Base-by-base conservation (phyloP, 1,140 invertebrate genomes). In the Drosophila sechellia region DNA sequence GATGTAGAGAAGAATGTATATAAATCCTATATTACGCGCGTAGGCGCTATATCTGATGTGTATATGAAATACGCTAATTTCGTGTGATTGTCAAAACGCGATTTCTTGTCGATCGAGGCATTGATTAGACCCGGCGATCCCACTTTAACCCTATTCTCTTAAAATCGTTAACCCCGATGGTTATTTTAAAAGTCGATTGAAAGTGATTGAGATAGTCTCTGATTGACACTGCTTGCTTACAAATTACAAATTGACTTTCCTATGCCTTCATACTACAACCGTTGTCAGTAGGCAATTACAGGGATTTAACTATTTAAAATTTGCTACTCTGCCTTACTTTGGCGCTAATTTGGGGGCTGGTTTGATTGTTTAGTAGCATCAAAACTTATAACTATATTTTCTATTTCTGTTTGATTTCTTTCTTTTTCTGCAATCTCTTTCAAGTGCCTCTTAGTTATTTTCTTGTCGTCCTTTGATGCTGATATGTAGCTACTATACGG, bases 31-130 rank as follows among this genome's bases (percentile, higher is more conserved):
- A 73, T 48, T 50, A 60, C 60, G 61, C 59, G 35, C 55, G 56
- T 50, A 49, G 53, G 54, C 57, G 64, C 55, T 65, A 54, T 59
- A 46, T 63, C 48, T 56, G 56, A 55, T 76, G 39, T 69, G 65
- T 61, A 56, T 87, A 59, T 75, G 68, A 65, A 79, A 87, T 89
- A 91, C 81, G 90, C 90, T 91, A 90, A 90, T 90, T 86, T 91
- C 77, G 79, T 68, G 68, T 92, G 91, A 92, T 92, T 92, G 91
- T 92, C 91, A 91, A 92, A 92, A 92, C 91, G 91, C 91, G 81
- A 81, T 74, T 78, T 92, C 90, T 91, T 91, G 87, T 91, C 84
- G 77, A 71, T 81, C 69, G 69, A 72, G 77, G 78, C 73, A 68
- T 84, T 81, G 55, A 69, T 55, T 79, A 60, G 37, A 40, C 65